Evolutionary conservation across 1,140 invertebrate species (phyloP), one percentile per base, ranked within the genome.

Genomic region (Leptopilina clavipes): DNA sequence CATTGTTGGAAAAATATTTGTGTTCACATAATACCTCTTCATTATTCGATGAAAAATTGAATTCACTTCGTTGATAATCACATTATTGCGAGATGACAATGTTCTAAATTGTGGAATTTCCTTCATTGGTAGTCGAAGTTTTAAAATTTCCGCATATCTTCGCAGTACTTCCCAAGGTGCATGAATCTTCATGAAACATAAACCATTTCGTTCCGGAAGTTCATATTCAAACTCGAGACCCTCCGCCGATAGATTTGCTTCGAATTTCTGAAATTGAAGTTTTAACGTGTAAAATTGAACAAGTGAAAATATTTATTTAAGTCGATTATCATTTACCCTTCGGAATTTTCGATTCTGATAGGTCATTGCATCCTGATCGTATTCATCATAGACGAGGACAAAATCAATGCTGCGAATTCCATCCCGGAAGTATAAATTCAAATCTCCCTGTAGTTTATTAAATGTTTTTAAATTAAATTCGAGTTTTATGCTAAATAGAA

Each of bases 101-200:
- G 83, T 76, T 59, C 80, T 82, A 71, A 87, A 79, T 52, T 84
- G 72, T 9, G 85, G 79, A 80, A 95, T 92, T 87, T 94, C 90
- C 91, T 94, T 96, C 82, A 98, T 94, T 52, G 97, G 97, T 93
- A 98, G 94, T 88, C 96, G 93, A 54, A 98, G 92, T 89, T 96
- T 97, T 77, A 97, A 91, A 73, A 98, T 93, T 90, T 98, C 97
- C 71, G 95, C 94, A 90, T 97, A 97, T 81, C 94, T 92, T 75
- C 93, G 92, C 37, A 98, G 86, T 1, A 98, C 94, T 83, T 96
- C 93, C 86, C 88, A 59, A 0, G 98, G 96, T 3, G 96, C 96
- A 90, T 98, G 96, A 76, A 99, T 94, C 92, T 95, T 95, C 82
- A 95, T 90, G 87, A 96, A 95, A 86, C 93, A 90, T 76, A 95